phyloP scores from a whole-genome alignment of 1,140 invertebrate genomes.

The Neodiprion fabricii region DNA sequence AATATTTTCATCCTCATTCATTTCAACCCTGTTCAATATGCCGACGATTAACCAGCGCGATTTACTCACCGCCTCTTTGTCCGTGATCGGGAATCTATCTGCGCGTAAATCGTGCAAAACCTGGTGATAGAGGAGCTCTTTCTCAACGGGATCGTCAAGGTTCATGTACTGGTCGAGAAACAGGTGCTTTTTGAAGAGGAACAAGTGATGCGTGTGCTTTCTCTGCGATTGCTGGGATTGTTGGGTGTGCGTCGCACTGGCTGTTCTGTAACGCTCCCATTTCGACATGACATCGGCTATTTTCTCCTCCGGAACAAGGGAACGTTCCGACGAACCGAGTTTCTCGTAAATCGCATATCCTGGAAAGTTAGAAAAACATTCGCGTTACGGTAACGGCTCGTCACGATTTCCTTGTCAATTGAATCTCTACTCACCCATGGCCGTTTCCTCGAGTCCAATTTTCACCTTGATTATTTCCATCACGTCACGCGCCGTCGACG shows the following conservation, averaged over 20 bases:
- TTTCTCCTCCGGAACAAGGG: conserved; percentile 84
- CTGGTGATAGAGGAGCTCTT: conserved; percentile 96
- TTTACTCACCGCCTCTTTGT: conserved; percentile 87
- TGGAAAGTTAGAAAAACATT: conserved; percentile 30
- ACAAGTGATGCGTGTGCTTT: conserved; percentile 69
- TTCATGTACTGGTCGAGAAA: conserved; percentile 88
- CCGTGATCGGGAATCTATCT: conserved; percentile 89
- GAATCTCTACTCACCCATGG: conserved; percentile 66
- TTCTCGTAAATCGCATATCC: conserved; percentile 84
- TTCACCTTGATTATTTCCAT: conserved; percentile 90
- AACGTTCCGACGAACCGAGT: conserved; percentile 82
- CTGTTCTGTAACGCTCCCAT: conserved; percentile 87
- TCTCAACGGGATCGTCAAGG: conserved; percentile 87
- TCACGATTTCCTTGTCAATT: too few relatives aligned
- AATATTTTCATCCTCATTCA: not conserved
- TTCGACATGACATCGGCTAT: conserved; percentile 94
- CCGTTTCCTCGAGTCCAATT: conserved; percentile 86
- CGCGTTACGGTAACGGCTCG: not conserved
- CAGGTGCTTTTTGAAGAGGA: conserved; percentile 91
- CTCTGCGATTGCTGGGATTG: conserved; percentile 51
- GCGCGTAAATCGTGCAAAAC: conserved; percentile 87
- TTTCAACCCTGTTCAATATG: conserved; percentile 14
- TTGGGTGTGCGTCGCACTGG: conserved; percentile 63
- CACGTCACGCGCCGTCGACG: conserved; percentile 89
- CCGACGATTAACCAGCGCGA: conserved; percentile 10